phyloP scores from a whole-genome alignment of 1,140 invertebrate species.

The Cherax quadricarinatus region DNA sequence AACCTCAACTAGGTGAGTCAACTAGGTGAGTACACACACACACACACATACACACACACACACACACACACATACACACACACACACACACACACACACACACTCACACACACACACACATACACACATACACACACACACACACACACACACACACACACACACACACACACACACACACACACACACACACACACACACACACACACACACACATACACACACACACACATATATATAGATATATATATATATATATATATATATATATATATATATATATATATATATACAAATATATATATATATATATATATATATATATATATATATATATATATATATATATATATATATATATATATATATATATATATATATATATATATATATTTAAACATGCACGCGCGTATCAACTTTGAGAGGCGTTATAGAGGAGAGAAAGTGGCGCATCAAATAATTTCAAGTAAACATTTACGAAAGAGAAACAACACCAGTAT shows the following conservation, averaged over 20 bases:
- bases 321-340: not conserved
- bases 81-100: not conserved
- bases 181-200: not conserved
- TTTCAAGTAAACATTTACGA: too few species aligned
- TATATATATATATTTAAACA: too few species aligned
- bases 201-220: not conserved
- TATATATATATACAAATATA: not conserved
- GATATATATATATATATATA: conserved; percentile 3
- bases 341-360: too few species aligned
- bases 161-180: not conserved
- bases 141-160: not conserved
- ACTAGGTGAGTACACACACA: too few species aligned
- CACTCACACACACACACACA: conserved; percentile 5
- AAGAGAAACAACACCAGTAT: too few species aligned
- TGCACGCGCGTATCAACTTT: not conserved
- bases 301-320: conserved; percentile 13
- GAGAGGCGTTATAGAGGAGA: not conserved
- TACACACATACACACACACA: not conserved
- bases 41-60: too few species aligned
- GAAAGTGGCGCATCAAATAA: too few species aligned
- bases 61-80: not conserved
- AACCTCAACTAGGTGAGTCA: too few species aligned
- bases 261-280: conserved; percentile 13
- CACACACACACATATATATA: conserved; percentile 11
- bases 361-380: too few species aligned